Evolutionary conservation across 2,888 invertebrate species (phyloP).

Genomic region (Drosophila anomalata): DNA sequence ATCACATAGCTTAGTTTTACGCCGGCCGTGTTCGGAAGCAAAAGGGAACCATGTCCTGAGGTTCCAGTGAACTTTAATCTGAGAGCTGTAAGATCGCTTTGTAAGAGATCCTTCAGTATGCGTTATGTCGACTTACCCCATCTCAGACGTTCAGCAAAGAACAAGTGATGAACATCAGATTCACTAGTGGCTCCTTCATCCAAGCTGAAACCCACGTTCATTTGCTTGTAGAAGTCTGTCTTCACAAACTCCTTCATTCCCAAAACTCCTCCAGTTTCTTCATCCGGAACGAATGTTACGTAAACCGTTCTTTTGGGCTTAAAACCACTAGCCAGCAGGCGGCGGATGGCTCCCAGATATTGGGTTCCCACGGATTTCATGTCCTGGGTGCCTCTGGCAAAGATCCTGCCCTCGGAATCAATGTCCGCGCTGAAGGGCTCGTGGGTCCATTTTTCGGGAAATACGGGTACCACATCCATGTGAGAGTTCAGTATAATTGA

Average conservation of each 20-base stretch:
- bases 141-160: constrained; percentile 87
- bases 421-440: constrained; percentile 94
- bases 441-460: constrained; percentile 93
- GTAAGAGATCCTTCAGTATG: background rate
- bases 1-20: constrained; percentile 88
- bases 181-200: constrained; percentile 92
- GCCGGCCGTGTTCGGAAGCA: constrained; percentile 88
- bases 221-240: constrained; percentile 86
- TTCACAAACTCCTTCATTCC: constrained; percentile 89
- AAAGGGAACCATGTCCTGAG: constrained; percentile 90
- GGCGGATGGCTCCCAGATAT: constrained; percentile 89
- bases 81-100: constrained; percentile 82
- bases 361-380: constrained; percentile 93
- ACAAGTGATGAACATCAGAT: constrained; percentile 87
- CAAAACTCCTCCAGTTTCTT: constrained; percentile 87
- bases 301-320: constrained; percentile 87
- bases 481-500: constrained; percentile 93
- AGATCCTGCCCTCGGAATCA: constrained; percentile 93
- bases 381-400: constrained; percentile 93
- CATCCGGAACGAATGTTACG: constrained; percentile 88
- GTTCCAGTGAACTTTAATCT: constrained; percentile 87
- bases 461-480: constrained; percentile 98
- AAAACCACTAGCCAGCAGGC: constrained; percentile 85
- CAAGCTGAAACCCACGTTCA: constrained; percentile 90
- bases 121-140: constrained; percentile 86